Conservation (phyloP, 2,113 vertebrate genomes). For the Ahaetulla prasina region DNA sequence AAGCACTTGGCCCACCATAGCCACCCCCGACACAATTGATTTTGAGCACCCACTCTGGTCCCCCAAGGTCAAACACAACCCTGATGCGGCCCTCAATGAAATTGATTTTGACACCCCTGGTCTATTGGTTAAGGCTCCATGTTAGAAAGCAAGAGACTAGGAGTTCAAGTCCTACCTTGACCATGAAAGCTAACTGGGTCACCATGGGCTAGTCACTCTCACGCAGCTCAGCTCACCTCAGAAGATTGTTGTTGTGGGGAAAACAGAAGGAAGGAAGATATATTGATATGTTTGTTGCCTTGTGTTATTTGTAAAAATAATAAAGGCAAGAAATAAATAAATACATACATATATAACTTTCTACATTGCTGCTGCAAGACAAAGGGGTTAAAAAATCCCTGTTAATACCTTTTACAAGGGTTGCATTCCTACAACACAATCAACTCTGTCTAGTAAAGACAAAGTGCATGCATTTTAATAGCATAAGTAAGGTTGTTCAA, state of each 20-base stretch:
- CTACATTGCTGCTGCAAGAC: not conserved
- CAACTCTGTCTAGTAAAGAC: not conserved
- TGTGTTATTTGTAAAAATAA: not conserved
- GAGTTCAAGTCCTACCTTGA: not conserved
- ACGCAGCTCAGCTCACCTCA: not conserved
- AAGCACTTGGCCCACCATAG: too few relatives aligned
- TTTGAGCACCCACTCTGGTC: too few relatives aligned
- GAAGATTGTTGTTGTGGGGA: not conserved
- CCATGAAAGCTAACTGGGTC: not conserved
- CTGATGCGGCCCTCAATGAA: too few relatives aligned
- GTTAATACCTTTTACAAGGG: not conserved
- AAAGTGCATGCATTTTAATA: not conserved
- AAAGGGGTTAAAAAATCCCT: not conserved
- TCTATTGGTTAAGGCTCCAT: not conserved
- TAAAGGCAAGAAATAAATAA: not conserved
- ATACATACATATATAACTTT: not conserved
- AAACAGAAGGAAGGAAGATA: not conserved
- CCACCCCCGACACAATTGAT: too few relatives aligned
- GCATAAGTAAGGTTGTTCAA: not conserved
- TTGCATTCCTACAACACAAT: not conserved
- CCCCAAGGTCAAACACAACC: too few relatives aligned
- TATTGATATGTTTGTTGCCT: not conserved
- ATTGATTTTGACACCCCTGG: too few relatives aligned
- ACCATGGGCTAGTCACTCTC: too few relatives aligned
- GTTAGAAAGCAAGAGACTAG: not conserved